Base-by-base conservation (phyloP, 2,888 invertebrate species). In the Terebella lapidaria region DNA sequence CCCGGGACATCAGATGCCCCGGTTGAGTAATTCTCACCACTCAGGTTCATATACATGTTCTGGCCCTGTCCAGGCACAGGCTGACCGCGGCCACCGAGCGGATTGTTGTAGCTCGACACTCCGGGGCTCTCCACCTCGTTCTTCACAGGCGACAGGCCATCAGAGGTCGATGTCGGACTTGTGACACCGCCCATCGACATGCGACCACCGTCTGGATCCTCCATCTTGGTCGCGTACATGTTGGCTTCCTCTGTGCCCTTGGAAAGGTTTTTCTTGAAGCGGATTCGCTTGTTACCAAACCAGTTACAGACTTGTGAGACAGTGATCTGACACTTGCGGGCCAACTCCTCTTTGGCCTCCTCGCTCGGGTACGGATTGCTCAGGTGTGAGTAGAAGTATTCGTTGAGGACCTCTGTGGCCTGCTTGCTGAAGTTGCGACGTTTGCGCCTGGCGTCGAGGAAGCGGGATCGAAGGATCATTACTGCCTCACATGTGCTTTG, bases 311-410 rank as follows among this genome's bases (percentile, higher is more conserved):
- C 94, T 88, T 92, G 92, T 62, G 92, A 91, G 63, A 95, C 94
- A 63, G 99, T 97, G 81, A 99, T 99, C 80, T 95, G 93, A 83
- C 99, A 99, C 83, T 97, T 97, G 82, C 96, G 87, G 59, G 99
- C 99, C 81, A 99, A 86, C 82, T 99, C 99, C 84, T 99, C 99
- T 83, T 99, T 99, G 69, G 97, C 97, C 84, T 99, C 99, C 85
- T 99, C 99, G 79, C 94, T 94, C 67, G 99, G 99, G 85, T 99
- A 99, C 29, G 99, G 99, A 86, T 99, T 99, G 80, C 94, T 94
- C 76, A 99, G 87, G 84, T 99, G 97, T 74, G 96, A 96, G 85
- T 99, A 99, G 85, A 99, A 99, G 83, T 99, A 99, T 84, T 99
- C 97, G 84, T 99, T 99, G 73, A 99, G 86, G 74, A 97, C 94